Evolutionary conservation across 35 echinoderm and acorn worm species (phyloP).

Genomic region (Nesometra sesokonis): DNA sequence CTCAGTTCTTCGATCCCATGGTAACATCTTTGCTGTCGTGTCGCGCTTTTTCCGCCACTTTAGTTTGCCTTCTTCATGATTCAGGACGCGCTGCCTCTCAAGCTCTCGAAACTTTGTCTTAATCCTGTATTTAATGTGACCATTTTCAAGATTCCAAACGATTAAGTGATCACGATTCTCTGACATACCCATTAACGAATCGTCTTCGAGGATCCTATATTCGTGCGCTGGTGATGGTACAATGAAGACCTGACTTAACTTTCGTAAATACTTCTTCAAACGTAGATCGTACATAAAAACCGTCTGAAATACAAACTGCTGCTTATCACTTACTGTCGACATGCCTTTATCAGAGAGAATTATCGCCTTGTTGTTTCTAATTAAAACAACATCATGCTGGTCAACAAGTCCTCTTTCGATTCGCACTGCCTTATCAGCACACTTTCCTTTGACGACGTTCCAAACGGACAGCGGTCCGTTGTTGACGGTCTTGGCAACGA

Average conservation of each 20-base stretch:
- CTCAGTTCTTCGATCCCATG: slow-evolving; percentile 88
- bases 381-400: slow-evolving; percentile 61
- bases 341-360: slow-evolving; percentile 70
- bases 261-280: slow-evolving; percentile 83
- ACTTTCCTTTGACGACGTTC: slow-evolving; percentile 95
- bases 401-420: slow-evolving; percentile 74
- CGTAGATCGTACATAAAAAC: slow-evolving; percentile 79
- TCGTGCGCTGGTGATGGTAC: slow-evolving; percentile 84
- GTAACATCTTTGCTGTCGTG: slow-evolving; percentile 66
- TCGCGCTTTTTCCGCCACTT: slow-evolving; percentile 26
- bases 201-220: slow-evolving; percentile 69
- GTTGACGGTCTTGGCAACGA: slow-evolving; percentile 72
- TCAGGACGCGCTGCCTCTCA: slow-evolving; percentile 30
- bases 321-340: slow-evolving; percentile 64
- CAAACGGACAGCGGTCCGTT: slow-evolving; percentile 86
- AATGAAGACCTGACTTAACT: slow-evolving; percentile 77
- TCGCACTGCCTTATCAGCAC: slow-evolving; percentile 56
- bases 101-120: slow-evolving; percentile 64
- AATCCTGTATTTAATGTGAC: slow-evolving; percentile 83
- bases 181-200: slow-evolving; percentile 76
- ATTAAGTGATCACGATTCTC: slow-evolving; percentile 90
- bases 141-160: slow-evolving; percentile 66
- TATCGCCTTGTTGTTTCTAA: slow-evolving; percentile 61
- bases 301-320: slow-evolving; percentile 65
- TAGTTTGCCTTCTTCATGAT: slow-evolving; percentile 55